phyloP scores from a whole-genome alignment of 2,113 vertebrate species.

The Pomatostomus ruficeps region DNA sequence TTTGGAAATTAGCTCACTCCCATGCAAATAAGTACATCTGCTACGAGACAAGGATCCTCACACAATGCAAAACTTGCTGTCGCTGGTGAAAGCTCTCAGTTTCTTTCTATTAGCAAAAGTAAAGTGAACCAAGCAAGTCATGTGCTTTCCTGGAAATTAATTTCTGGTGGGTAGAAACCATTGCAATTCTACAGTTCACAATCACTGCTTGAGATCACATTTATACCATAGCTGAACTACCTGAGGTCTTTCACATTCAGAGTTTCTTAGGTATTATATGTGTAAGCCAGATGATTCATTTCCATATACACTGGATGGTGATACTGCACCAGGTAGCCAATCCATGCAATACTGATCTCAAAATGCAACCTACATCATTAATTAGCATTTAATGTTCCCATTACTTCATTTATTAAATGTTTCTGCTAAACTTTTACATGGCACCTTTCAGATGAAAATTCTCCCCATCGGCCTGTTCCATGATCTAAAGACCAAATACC shows the following conservation, averaged over 20 bases:
- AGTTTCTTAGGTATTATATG: background rate
- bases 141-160: constrained; percentile 49
- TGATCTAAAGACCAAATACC: background rate
- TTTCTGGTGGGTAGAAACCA: background rate
- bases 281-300: background rate
- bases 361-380: background rate
- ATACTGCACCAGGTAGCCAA: background rate
- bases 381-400: background rate
- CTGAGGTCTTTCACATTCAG: background rate
- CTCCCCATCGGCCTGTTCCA: accelerated
- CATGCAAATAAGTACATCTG: constrained; percentile 44
- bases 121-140: constrained; percentile 21
- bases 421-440: background rate
- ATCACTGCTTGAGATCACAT: background rate
- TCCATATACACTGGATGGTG: background rate
- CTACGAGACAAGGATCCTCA: background rate
- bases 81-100: background rate
- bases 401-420: background rate
- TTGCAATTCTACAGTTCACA: background rate
- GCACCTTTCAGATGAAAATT: background rate
- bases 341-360: background rate
- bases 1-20: background rate
- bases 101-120: constrained; percentile 29
- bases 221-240: background rate
- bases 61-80: constrained; percentile 24